phyloP scores from a whole-genome alignment of 2,113 vertebrate species.

The Ictidomys tridecemlineatus region DNA sequence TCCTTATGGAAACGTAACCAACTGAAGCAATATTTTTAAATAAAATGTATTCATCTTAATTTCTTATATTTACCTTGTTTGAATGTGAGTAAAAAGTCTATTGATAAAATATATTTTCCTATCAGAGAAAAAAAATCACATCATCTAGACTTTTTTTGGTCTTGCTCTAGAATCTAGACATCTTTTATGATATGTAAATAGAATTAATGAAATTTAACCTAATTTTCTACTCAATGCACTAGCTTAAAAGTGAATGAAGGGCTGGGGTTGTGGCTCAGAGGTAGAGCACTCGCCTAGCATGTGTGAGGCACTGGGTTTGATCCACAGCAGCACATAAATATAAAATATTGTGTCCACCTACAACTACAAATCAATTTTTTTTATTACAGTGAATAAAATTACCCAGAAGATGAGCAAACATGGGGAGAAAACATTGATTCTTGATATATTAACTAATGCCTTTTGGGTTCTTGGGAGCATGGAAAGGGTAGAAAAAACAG shows the following conservation, averaged over 20 bases:
- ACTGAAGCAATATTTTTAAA: slow-evolving; percentile 10
- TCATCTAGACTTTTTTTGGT: not conserved
- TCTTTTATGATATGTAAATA: not conserved
- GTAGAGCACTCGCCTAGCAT: too few species aligned
- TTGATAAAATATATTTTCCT: not conserved
- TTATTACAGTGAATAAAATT: not conserved
- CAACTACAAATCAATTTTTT: too few species aligned
- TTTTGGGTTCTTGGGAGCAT: not conserved
- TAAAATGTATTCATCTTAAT: slow-evolving; percentile 42
- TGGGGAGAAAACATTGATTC: not conserved
- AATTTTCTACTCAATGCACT: not conserved
- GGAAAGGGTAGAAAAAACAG: not conserved
- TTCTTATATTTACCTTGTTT: slow-evolving; percentile 32
- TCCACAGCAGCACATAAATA: too few species aligned
- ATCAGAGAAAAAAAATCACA: not conserved
- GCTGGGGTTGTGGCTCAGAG: too few species aligned
- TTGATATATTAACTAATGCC: not conserved
- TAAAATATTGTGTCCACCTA: too few species aligned
- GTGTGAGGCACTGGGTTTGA: too few species aligned
- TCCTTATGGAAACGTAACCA: not conserved
- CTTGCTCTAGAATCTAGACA: slow-evolving; percentile 5
- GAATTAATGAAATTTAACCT: not conserved
- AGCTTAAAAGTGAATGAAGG: not conserved
- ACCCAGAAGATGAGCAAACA: not conserved
- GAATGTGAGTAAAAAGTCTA: not conserved